Evolutionary conservation across 2,113 vertebrate species (phyloP), one percentile per base, ranked within the genome.

Genomic region (Oryzias woworae): DNA sequence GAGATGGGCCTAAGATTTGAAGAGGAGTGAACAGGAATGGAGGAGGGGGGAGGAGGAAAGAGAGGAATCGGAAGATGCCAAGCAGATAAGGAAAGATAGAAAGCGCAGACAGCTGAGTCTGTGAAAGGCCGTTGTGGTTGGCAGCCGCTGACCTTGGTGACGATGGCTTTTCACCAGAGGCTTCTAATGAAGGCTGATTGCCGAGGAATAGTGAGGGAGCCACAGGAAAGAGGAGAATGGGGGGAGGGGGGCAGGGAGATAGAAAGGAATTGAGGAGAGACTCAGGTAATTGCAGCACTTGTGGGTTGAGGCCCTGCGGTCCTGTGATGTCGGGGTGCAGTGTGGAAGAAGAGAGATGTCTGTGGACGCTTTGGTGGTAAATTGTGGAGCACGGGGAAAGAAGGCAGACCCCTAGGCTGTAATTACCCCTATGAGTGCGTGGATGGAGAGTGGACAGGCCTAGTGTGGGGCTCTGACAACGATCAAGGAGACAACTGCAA

Each of bases 151-250:
- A 93, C 91, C 91, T 92, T 91, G 90, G 87, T 83, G 87, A 83
- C 79, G 81, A 90, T 80, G 87, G 85, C 66, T 90, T 89, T 90
- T 86, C 87, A 85, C 85, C 78, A 91, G 87, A 88, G 88, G 82
- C 82, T 86, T 87, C 87, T 92, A 92, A 92, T 92, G 90, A 92
- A 88, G 85, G 88, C 91, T 91, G 90, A 93, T 92, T 92, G 90
- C 87, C 73, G 56, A 75, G 77, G 88, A 89, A 89, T 81, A 75
- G 82, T 82, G 73, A 82, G 77, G 62, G 80, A 85, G 84, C 73
- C 71, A 70, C 72, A 47, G 62, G 82, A 70, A 51, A 58, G 77
- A 62, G 69, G 58, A 58, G 24, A 48, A 43, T 47, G 0, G 13
- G 51, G 43, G 60, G 53, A 31, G 42, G 61, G 62, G 60, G 52